phyloP scores from a whole-genome alignment of 2,797 vertebrate species.

The Chromobotia macracanthus region DNA sequence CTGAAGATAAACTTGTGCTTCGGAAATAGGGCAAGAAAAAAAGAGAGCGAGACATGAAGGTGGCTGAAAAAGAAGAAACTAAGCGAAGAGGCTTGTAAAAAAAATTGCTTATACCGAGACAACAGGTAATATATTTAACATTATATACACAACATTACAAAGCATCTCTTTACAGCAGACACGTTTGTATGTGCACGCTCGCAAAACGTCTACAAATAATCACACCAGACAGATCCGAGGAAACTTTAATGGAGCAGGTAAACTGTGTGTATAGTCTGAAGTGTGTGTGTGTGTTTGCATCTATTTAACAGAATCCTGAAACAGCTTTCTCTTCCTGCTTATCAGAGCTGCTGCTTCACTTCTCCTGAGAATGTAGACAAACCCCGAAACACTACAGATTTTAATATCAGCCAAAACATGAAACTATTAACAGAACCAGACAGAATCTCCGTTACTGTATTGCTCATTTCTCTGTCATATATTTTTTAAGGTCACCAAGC shows the following conservation, averaged over 20 bases:
- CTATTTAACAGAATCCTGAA: conserved; percentile 8
- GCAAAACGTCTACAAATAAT: conserved; percentile 8
- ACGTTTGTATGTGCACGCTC: neutral
- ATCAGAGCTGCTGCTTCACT: neutral
- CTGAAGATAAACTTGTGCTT: neutral
- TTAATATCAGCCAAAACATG: neutral
- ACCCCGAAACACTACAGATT: neutral
- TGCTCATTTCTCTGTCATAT: too few relatives aligned
- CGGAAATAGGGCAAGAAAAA: neutral
- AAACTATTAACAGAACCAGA: too few relatives aligned
- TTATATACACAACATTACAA: too few relatives aligned
- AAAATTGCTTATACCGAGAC: neutral
- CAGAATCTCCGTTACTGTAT: too few relatives aligned
- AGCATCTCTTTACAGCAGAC: neutral
- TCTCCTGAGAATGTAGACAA: neutral
- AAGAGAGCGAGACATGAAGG: neutral
- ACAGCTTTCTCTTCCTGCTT: conserved; percentile 2
- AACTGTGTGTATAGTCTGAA: neutral
- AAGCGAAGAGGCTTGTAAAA: neutral
- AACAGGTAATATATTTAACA: too few relatives aligned
- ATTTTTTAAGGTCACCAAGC: too few relatives aligned
- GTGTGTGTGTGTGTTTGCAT: too few relatives aligned
- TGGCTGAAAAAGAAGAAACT: neutral
- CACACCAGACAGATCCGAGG: neutral
- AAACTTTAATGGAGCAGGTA: conserved; percentile 21